Evolutionary conservation across 2,113 vertebrate species (phyloP), one percentile per base, ranked within the genome.

Genomic region (Vidua chalybeata): DNA sequence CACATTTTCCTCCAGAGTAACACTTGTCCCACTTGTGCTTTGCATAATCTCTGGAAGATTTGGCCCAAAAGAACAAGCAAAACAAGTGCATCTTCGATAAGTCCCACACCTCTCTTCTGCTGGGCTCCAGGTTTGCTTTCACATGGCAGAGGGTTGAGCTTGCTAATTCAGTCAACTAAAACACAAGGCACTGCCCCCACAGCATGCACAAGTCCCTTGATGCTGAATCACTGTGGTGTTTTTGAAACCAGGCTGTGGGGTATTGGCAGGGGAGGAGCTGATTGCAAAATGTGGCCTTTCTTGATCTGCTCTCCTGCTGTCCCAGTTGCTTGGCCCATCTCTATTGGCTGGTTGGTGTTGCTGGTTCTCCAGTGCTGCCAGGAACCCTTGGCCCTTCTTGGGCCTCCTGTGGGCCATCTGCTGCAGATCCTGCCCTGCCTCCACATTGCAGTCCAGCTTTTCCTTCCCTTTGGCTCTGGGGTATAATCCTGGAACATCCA

Each of bases 261-360:
- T 87, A 90, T 37, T 89, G 88, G 56, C 24, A 2, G 24, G 77
- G 86, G 76, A 95, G 88, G 88, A 93, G 75, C 75, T 76, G 49
- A 28, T 15, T 95, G 72, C 87, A 97, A 93, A 92, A 97, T 93
- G 92, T 80, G 54, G 75, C 82, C 63, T 69, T 90, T 94, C 96
- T 90, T 69, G 94, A 93, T 95, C 67, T 66, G 54, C 51, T 73
- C 54, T 93, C 69, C 49, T 48, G 59, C 62, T 69, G 80, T 66
- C 78, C 12, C 7, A 77, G 84, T 52, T 52, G 56, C 85, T 45
- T 22, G 28, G 39, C 71, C 45, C 10, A 0, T 61, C 33, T 79
- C 62, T 59, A n/a, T 1, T 2, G 67, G 37, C 24, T 0, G 4
- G 31, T 22, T 78, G 69, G 56, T 73, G 37, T 27, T 69, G 35